Conservation (phyloP, 2,113 vertebrate species). For the Mystacornis crossleyi region DNA sequence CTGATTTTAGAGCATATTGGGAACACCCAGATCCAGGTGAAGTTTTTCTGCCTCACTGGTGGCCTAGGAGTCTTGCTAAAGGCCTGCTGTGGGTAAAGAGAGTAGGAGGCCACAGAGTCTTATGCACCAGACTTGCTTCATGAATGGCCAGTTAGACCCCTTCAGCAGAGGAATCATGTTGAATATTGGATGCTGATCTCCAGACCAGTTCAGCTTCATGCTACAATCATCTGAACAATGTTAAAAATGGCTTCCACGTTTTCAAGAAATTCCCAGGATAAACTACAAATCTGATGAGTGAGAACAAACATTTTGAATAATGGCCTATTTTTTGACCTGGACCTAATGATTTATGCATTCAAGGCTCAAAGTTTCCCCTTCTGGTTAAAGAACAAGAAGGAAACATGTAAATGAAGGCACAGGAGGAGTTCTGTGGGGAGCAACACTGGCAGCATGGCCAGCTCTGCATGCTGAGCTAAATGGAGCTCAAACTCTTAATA, state of each 20-base stretch:
- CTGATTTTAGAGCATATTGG: not conserved
- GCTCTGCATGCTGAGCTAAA: slow-evolving; percentile 20
- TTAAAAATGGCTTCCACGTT: not conserved
- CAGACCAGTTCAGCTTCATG: not conserved
- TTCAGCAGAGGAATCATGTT: not conserved
- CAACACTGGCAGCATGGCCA: not conserved
- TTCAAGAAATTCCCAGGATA: not conserved
- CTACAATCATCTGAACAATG: not conserved
- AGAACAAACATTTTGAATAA: slow-evolving; percentile 5
- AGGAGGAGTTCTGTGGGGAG: not conserved
- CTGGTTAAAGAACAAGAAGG: slow-evolving; percentile 12
- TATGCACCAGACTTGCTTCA: not conserved
- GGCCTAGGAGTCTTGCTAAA: not conserved
- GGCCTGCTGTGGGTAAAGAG: not conserved
- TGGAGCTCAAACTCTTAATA: not conserved
- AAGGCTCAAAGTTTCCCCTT: not conserved
- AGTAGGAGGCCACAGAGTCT: not conserved
- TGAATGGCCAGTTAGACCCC: not conserved
- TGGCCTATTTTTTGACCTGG: not conserved
- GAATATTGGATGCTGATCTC: not conserved
- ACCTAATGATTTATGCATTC: slow-evolving; percentile 20
- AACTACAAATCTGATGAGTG: not conserved
- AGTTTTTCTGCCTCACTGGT: not conserved
- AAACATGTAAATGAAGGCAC: slow-evolving; percentile 19
- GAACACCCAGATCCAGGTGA: not conserved